Percentiles rank a stretch among this genome's conserved stretches.
phyloP scores from a whole-genome alignment of 2,113 vertebrate genomes.

The Catharus minimus region DNA sequence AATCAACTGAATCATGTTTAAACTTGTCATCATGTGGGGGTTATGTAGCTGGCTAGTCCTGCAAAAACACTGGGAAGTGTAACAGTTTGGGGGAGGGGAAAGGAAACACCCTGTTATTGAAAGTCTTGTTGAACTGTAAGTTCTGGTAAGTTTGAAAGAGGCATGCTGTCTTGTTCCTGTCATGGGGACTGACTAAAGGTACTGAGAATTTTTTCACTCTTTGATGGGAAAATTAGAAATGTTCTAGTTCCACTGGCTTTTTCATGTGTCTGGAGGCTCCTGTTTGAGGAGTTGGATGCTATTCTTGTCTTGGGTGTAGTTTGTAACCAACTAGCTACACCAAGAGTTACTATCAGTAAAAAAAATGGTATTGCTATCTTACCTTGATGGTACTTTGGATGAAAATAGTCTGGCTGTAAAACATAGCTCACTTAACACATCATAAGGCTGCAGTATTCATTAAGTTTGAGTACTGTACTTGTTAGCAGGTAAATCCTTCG shows the following conservation, averaged over 20 bases:
- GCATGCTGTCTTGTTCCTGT: not conserved
- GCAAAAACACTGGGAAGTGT: not conserved
- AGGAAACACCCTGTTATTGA: not conserved
- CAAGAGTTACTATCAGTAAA: not conserved
- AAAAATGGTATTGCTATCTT: not conserved
- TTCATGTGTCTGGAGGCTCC: not conserved
- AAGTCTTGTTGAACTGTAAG: not conserved
- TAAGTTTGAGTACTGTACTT: not conserved
- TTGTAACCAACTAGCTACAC: not conserved
- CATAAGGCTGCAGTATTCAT: not conserved
- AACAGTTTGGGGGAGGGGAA: not conserved
- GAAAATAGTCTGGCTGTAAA: not conserved
- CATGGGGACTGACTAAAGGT: not conserved
- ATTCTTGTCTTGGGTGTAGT: not conserved
- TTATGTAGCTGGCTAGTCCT: not conserved
- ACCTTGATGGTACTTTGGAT: not conserved
- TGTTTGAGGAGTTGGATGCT: not conserved
- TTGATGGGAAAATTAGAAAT: not conserved
- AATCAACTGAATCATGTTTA: not conserved
- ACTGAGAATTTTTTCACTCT: not conserved
- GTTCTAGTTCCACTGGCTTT: not conserved
- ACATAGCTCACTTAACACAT: not conserved
- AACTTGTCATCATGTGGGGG: not conserved
- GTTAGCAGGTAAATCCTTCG: not conserved
- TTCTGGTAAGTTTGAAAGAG: not conserved